Evolutionary conservation across 2,888 invertebrate species (phyloP).

Genomic region (Nemoura dubitans): DNA sequence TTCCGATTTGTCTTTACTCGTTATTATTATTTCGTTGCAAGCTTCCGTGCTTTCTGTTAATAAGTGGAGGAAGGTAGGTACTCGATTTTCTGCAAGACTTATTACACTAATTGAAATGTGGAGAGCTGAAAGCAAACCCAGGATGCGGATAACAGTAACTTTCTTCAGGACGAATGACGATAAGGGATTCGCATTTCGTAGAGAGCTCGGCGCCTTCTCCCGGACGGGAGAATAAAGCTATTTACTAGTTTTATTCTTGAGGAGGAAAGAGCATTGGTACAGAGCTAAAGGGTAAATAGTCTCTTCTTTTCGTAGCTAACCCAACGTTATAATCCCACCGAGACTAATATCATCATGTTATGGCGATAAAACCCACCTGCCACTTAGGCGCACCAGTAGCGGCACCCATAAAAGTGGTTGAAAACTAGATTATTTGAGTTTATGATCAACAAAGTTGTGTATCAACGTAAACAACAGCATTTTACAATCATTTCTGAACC

Average conservation of each 20-base stretch:
- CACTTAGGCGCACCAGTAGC: background rate
- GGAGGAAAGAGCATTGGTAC: background rate
- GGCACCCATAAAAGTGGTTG: slow-evolving; percentile 30
- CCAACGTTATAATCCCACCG: slow-evolving; percentile 28
- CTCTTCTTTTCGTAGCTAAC: slow-evolving; percentile 19
- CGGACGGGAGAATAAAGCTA: background rate
- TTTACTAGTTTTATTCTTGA: slow-evolving; percentile 9
- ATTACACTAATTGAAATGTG: slow-evolving; percentile 7
- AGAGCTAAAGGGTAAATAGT: slow-evolving; percentile 21
- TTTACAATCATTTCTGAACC: background rate
- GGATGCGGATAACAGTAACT: background rate
- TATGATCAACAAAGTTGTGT: slow-evolving; percentile 22
- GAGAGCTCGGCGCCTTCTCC: background rate
- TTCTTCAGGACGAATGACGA: background rate
- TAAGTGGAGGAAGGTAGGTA: background rate
- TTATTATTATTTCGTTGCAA: background rate
- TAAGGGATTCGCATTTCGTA: background rate
- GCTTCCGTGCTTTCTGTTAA: background rate
- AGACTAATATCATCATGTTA: slow-evolving; percentile 22
- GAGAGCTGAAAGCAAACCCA: background rate
- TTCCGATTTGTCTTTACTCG: background rate
- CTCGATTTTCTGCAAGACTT: background rate
- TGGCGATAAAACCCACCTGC: slow-evolving; percentile 34
- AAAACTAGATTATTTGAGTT: slow-evolving; percentile 31
- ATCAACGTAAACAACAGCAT: slow-evolving; percentile 18